These are phyloP conservation scores for Pristis pectinata DNA, from an alignment of 2,797 vertebrate species.

Conservation along the genomic window DNA sequence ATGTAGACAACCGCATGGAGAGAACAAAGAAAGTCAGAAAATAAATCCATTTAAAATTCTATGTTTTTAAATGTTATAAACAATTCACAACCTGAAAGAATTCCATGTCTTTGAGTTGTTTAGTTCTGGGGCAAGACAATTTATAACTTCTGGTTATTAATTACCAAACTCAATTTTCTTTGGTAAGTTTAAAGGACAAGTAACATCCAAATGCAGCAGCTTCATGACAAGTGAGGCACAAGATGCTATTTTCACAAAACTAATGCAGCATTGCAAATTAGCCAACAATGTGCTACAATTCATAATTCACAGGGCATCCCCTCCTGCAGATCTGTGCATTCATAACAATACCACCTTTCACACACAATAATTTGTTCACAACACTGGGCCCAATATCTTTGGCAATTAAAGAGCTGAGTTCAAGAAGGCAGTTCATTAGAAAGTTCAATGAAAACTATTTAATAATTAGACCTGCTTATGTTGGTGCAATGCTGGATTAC, in stretches of 20 bases:
- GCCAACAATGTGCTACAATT: neutral
- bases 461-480: neutral
- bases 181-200: neutral
- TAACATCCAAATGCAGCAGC: neutral
- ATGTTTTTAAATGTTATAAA: neutral
- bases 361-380: neutral
- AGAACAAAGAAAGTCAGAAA: neutral
- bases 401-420: neutral
- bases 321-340: neutral
- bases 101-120: neutral
- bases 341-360: neutral
- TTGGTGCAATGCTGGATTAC: neutral
- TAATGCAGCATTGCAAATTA: neutral
- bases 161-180: neutral
- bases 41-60: neutral
- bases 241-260: neutral
- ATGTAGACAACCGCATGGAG: neutral
- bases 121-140: neutral
- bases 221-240: neutral
- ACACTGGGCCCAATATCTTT: neutral
- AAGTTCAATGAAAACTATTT: neutral
- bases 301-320: neutral
- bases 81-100: neutral
- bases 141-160: neutral
- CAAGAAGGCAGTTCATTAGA: neutral